These are phyloP conservation scores for Takifugu rubripes DNA, from an alignment of 2,797 vertebrate species.

Conservation along the genomic window DNA sequence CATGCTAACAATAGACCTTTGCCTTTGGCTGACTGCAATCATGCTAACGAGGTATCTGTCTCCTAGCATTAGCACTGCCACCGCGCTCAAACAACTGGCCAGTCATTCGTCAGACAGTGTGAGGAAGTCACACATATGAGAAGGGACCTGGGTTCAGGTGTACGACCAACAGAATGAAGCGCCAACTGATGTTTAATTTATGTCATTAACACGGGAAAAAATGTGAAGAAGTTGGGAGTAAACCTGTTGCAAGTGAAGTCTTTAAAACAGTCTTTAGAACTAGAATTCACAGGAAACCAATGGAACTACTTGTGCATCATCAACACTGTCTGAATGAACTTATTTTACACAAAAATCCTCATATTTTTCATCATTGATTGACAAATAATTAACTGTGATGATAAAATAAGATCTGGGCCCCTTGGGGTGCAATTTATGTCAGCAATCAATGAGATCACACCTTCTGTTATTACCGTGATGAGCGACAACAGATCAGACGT, in stretches of 20 bases:
- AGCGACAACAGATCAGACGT: background rate
- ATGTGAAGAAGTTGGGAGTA: background rate
- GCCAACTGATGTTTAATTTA: background rate
- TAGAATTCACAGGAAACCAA: no score
- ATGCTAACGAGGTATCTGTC: slow-evolving; percentile 65
- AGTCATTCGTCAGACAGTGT: slow-evolving; percentile 28
- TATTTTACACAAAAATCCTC: no score
- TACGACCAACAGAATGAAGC: background rate
- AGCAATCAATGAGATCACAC: background rate
- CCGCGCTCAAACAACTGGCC: slow-evolving; percentile 20
- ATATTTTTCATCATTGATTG: no score
- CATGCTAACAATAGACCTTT: slow-evolving; percentile 54
- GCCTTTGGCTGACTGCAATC: slow-evolving; percentile 32
- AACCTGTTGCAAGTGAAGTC: no score
- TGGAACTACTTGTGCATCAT: no score
- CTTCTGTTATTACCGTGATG: background rate
- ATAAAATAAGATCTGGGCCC: no score
- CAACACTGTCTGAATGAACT: no score
- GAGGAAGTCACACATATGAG: slow-evolving; percentile 31
- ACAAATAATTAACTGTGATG: no score
- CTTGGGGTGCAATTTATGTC: background rate
- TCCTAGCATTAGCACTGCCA: slow-evolving; percentile 39
- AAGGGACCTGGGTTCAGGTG: slow-evolving; percentile 11
- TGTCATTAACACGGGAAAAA: background rate
- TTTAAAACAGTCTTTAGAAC: no score